phyloP scores from a whole-genome alignment of 1,140 invertebrate species.

The Teleogryllus occipitalis region DNA sequence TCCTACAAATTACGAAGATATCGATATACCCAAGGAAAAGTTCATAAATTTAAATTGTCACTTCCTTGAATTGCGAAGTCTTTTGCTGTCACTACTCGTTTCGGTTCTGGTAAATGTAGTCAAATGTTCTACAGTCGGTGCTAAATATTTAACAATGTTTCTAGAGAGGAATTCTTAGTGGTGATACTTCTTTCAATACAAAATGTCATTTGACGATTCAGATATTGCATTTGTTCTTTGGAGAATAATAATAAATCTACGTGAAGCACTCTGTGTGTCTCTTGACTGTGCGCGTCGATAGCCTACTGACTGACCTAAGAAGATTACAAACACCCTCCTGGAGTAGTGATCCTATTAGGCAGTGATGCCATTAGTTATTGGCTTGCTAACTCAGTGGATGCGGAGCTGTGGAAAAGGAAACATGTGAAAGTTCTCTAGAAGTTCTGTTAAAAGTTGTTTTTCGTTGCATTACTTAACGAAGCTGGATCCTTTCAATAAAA shows the following conservation, averaged over 20 bases:
- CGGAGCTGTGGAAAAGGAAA: background rate
- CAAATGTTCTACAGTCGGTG: no score
- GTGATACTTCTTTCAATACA: no score
- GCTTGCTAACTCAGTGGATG: background rate
- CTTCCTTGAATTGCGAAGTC: no score
- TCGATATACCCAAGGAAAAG: no score
- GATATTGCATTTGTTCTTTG: no score
- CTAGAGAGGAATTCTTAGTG: no score
- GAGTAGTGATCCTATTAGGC: conserved; percentile 3
- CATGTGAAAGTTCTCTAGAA: background rate
- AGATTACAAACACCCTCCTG: conserved; percentile 1
- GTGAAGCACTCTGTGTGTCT: background rate
- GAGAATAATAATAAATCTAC: background rate
- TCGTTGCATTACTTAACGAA: background rate
- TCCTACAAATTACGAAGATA: no score
- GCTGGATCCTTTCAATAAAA: background rate
- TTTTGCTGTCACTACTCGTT: no score
- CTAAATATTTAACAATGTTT: no score
- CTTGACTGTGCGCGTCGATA: background rate
- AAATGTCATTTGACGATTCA: no score
- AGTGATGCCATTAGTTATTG: conserved; percentile 4
- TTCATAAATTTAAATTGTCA: no score
- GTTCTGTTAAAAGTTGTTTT: background rate
- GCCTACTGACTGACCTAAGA: conserved; percentile 3
- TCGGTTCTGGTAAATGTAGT: no score